phyloP scores from a whole-genome alignment of 2,113 vertebrate species.

The Dipodomys merriami region DNA sequence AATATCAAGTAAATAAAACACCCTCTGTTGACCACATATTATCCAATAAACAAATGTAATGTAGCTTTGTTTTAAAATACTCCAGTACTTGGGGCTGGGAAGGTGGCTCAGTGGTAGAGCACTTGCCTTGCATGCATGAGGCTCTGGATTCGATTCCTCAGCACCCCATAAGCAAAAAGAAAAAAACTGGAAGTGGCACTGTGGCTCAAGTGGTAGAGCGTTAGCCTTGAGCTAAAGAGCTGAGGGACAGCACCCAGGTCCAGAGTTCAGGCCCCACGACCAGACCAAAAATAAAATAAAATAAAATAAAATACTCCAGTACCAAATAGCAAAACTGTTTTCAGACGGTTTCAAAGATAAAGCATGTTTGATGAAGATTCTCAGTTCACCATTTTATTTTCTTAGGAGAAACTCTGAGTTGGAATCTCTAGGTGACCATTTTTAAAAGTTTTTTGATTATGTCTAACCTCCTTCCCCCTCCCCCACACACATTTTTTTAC shows the following conservation, averaged over 20 bases:
- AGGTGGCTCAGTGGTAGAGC: no score
- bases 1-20: not conserved
- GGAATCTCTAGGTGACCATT: slow-evolving; percentile 46
- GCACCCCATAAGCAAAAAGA: no score
- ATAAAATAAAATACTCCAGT: not conserved
- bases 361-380: not conserved
- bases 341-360: not conserved
- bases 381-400: slow-evolving; percentile 36
- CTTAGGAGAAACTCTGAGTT: slow-evolving; percentile 18
- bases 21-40: not conserved
- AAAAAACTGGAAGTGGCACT: no score
- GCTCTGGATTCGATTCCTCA: no score
- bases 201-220: no score
- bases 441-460: slow-evolving; percentile 46
- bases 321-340: not conserved
- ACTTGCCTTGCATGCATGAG: no score
- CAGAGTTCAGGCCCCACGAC: no score
- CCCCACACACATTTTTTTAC: not conserved
- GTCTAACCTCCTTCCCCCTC: no score
- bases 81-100: no score
- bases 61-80: slow-evolving; percentile 2
- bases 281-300: no score
- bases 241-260: no score
- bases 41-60: not conserved
- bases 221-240: no score